phyloP scores from a whole-genome alignment of 2,797 vertebrate genomes.

The Micropoecilia bifurca region DNA sequence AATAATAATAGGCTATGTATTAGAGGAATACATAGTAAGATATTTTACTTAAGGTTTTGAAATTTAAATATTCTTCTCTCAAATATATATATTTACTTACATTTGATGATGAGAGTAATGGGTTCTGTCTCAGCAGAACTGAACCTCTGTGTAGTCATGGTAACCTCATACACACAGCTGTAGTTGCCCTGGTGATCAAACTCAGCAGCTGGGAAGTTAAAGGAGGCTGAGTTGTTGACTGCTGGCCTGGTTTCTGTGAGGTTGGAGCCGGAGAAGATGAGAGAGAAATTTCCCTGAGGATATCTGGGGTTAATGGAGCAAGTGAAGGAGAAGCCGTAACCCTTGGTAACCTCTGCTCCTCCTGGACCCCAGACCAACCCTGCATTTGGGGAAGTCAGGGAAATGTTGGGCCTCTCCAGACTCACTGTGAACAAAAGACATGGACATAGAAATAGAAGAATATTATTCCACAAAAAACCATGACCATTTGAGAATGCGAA shows the following conservation, averaged over 20 bases:
- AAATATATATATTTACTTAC: constrained; percentile 14
- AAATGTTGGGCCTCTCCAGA: constrained; percentile 23
- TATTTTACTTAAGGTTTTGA: background rate
- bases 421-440: background rate
- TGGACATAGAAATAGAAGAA: too few relatives aligned
- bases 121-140: constrained; percentile 7
- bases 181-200: constrained; percentile 58
- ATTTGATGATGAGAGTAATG: constrained; percentile 20
- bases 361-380: constrained; percentile 16
- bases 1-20: background rate
- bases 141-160: constrained; percentile 26
- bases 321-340: constrained; percentile 52
- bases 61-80: too few relatives aligned
- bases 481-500: too few relatives aligned
- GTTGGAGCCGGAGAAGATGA: constrained; percentile 37
- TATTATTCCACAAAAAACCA: too few relatives aligned
- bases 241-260: constrained; percentile 17
- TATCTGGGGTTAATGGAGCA: constrained; percentile 48
- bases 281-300: constrained; percentile 47
- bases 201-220: constrained; percentile 49
- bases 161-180: constrained; percentile 44
- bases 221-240: constrained; percentile 48
- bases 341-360: constrained; percentile 43
- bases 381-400: constrained; percentile 14
- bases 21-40: background rate